Percentiles rank a stretch among this genome's conserved stretches.
Conservation (phyloP, 2,888 invertebrate genomes). For the Noctua janthina region DNA sequence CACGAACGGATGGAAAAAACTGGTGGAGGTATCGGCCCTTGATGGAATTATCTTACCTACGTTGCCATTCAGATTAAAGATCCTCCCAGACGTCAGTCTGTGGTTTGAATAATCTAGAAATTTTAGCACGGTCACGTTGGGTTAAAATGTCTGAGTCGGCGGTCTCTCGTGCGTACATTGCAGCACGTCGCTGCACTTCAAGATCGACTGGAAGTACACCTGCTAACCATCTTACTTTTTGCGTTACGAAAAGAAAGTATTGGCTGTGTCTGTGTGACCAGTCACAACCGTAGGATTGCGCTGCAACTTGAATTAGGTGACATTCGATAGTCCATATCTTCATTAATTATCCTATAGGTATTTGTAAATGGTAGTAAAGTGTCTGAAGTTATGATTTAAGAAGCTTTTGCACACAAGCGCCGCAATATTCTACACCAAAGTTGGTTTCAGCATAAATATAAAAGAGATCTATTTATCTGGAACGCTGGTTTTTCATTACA, state of each 20-base stretch:
- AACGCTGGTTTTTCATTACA: constrained; percentile 57
- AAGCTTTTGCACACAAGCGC: not conserved
- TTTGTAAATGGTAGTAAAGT: not conserved
- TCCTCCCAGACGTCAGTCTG: too few relatives aligned
- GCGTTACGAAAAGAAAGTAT: not conserved
- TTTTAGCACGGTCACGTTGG: too few relatives aligned
- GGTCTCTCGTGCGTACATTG: too few relatives aligned
- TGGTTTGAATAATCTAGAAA: too few relatives aligned
- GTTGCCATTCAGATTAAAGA: too few relatives aligned
- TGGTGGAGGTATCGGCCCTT: too few relatives aligned
- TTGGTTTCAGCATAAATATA: constrained; percentile 29
- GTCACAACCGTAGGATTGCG: not conserved
- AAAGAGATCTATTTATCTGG: constrained; percentile 42
- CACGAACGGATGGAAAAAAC: too few relatives aligned
- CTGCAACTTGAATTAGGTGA: not conserved
- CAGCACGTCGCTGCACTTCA: too few relatives aligned
- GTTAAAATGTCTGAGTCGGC: too few relatives aligned
- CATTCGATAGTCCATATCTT: not conserved
- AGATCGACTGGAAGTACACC: too few relatives aligned
- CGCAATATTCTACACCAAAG: constrained; percentile 15
- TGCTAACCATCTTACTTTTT: not conserved
- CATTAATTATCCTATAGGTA: not conserved
- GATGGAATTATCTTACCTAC: too few relatives aligned
- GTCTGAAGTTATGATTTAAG: not conserved
- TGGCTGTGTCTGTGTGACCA: not conserved